Base-by-base conservation (phyloP, 2,888 invertebrate genomes). In the Nudaria mundana region DNA sequence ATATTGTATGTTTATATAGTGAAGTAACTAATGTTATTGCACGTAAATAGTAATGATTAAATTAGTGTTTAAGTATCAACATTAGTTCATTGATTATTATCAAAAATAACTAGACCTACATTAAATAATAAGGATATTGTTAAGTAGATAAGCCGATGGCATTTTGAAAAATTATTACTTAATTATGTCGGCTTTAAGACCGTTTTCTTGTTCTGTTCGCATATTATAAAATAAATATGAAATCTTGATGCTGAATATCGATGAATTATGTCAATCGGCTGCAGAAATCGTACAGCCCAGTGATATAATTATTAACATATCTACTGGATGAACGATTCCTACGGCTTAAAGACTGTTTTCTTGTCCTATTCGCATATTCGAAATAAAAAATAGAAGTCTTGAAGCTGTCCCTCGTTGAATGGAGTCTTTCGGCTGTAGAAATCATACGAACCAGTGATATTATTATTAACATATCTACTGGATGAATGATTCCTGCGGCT, bases 401-500 rank as follows among this genome's bases (percentile, higher is more conserved):
- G 20, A 20, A 2, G 20, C 20, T 3, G 20, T 4, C 20, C 20
- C 11, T 14, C 1, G 18, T 15, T n/a, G 30, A 5, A 6, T 20
- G 11, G 13, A 6, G 10, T 37, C 23, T 1, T 3, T 13, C 33
- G 24, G 23, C 3, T 3, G 10, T 12, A 40, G 29, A 31, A 16
- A 47, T 42, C 37, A 50, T 31, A 5, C 16, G 15, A 18, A 36
- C 43, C 51, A 58, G 58, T 58, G 58, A 58, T 48, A 52, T 34
- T 32, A 23, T 34, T 3, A 2, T 5, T 2, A 31, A 46, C 44
- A 37, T 54, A 47, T 54, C 50, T 35, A 42, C 52, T 52, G 41
- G 38, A 30, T 28, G 16, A 25, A 43, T 44, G 50, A 48, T 16
- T 23, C 37, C 38, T 38, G 16, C 45, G 40, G 48, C 44, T 52